These are phyloP conservation scores for Lates japonicus DNA, from an alignment of 2,797 vertebrate genomes.

Conservation along the genomic window DNA sequence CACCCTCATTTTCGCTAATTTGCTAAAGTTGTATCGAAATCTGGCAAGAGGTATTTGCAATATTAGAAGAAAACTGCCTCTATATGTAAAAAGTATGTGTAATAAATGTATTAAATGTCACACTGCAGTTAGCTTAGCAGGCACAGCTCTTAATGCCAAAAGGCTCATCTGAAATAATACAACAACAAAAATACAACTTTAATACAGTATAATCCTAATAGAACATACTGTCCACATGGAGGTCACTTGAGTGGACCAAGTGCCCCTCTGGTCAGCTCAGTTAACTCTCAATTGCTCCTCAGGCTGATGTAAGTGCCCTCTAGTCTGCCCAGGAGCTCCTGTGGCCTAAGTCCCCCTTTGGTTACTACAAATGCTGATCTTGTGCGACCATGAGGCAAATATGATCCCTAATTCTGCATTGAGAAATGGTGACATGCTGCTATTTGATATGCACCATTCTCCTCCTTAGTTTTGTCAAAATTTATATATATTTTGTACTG, in stretches of 20 bases:
- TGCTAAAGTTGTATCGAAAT: background rate
- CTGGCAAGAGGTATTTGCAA: background rate
- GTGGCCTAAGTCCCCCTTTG: background rate
- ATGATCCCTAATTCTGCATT: background rate
- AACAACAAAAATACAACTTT: background rate
- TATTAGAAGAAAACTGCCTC: background rate
- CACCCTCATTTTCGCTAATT: background rate
- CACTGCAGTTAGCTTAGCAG: background rate
- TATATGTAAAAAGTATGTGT: background rate
- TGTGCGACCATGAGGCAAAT: background rate
- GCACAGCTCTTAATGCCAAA: slow-evolving; percentile 10
- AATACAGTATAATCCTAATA: background rate
- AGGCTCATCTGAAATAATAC: background rate
- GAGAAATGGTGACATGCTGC: background rate
- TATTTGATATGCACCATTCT: background rate
- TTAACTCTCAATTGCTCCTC: background rate
- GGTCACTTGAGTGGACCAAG: background rate
- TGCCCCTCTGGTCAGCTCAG: background rate
- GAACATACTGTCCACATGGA: background rate
- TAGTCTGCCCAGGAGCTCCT: background rate
- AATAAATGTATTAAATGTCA: slow-evolving; percentile 21
- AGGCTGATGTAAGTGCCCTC: slow-evolving; percentile 1
- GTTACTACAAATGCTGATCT: background rate
- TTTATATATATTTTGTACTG: background rate
- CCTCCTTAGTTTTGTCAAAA: background rate